Evolutionary conservation across 2,888 invertebrate species (phyloP).

Genomic region (Nephrotoma guestfalica): DNA sequence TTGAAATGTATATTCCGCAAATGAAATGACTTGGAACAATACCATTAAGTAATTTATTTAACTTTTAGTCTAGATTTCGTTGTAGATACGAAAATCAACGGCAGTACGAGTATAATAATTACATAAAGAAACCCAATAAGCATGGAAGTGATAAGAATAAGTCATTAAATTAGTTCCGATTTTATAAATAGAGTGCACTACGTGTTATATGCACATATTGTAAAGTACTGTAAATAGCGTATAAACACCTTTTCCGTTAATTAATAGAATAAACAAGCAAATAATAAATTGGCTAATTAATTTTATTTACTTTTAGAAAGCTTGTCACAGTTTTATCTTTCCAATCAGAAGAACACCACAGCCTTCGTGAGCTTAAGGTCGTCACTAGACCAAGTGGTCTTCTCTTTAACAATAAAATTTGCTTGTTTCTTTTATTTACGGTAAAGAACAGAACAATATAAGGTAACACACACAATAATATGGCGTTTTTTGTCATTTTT

Average conservation of each 20-base stretch:
- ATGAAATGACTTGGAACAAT: background rate
- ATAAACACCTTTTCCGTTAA: background rate
- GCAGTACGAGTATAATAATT: no score
- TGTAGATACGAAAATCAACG: no score
- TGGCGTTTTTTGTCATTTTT: background rate
- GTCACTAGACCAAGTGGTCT: background rate
- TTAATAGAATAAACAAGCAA: background rate
- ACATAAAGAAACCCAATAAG: no score
- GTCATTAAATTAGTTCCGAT: no score
- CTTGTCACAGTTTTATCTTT: slow-evolving; percentile 7
- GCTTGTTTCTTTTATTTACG: background rate
- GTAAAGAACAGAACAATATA: background rate
- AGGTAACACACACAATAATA: background rate
- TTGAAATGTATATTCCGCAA: background rate
- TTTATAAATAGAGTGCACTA: no score
- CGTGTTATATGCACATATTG: no score
- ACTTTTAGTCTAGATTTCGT: background rate
- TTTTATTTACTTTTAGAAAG: background rate
- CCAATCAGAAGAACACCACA: slow-evolving; percentile 8
- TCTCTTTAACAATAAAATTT: background rate
- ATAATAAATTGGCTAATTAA: background rate
- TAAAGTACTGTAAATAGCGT: background rate
- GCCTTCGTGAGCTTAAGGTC: slow-evolving; percentile 5
- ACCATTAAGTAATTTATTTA: background rate
- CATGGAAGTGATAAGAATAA: no score